phyloP scores from a whole-genome alignment of 2,797 vertebrate genomes.

The Poecilia picta region DNA sequence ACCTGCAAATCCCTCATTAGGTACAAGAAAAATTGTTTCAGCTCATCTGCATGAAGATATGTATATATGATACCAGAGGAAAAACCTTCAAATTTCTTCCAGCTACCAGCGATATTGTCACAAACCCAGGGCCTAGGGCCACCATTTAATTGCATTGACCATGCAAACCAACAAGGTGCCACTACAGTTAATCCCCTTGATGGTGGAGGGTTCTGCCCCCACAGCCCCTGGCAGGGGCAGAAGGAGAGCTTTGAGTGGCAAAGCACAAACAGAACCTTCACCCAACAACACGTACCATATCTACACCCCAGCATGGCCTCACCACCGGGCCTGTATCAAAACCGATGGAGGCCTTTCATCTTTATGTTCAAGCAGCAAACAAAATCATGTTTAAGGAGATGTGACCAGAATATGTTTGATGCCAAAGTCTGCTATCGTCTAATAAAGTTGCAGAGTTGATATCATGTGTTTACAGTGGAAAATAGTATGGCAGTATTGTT shows the following conservation, averaged over 20 bases:
- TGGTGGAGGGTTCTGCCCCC: conserved; percentile 57
- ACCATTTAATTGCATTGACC: conserved; percentile 81
- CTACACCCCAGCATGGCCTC: conserved; percentile 39
- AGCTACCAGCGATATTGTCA: conserved; percentile 69
- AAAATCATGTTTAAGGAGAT: conserved; percentile 8
- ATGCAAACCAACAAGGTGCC: conserved; percentile 73
- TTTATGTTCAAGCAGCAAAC: conserved; percentile 30
- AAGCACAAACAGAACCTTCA: conserved; percentile 35
- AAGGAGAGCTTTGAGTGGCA: conserved; percentile 53
- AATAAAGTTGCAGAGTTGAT: background rate
- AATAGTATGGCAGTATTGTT: background rate
- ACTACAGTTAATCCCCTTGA: conserved; percentile 77
- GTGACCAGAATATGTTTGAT: too few species aligned
- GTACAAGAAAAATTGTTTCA: conserved; percentile 42
- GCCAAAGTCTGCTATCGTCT: background rate
- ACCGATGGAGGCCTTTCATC: conserved; percentile 60
- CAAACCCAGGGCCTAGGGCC: conserved; percentile 71
- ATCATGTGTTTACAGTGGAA: background rate
- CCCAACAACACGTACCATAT: conserved; percentile 59
- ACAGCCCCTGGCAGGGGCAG: conserved; percentile 54
- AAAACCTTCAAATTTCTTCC: conserved; percentile 57
- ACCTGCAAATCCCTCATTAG: conserved; percentile 27
- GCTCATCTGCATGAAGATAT: conserved; percentile 39
- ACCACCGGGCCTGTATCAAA: conserved; percentile 34
- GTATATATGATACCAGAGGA: conserved; percentile 37